phyloP scores from a whole-genome alignment of 2,797 vertebrate genomes.

The Chromobotia macracanthus region DNA sequence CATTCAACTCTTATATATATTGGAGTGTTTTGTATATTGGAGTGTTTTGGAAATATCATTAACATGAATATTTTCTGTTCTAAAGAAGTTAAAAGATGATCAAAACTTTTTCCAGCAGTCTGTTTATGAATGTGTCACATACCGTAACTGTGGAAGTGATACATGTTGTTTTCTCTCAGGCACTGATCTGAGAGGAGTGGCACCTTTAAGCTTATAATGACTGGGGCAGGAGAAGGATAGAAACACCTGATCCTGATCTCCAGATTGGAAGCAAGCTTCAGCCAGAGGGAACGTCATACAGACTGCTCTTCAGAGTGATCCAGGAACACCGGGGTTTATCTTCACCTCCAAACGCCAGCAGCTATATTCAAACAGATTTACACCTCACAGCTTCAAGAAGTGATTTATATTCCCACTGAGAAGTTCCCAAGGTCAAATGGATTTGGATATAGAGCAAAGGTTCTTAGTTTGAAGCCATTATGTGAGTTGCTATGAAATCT shows the following conservation, averaged over 20 bases:
- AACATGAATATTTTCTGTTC: too few relatives aligned
- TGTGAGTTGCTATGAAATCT: neutral
- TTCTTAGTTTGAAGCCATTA: neutral
- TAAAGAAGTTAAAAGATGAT: neutral
- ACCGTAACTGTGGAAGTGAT: conserved; percentile 2
- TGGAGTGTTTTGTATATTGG: too few relatives aligned
- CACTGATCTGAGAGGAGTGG: conserved; percentile 29
- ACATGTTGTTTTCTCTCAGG: conserved; percentile 18
- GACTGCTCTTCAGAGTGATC: conserved; percentile 39
- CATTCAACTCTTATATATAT: neutral
- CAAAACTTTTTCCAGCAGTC: neutral
- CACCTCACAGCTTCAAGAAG: conserved; percentile 21
- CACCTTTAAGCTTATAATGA: conserved; percentile 39
- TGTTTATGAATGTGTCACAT: neutral
- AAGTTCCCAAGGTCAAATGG: neutral
- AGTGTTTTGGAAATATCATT: neutral
- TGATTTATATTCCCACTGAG: conserved; percentile 20
- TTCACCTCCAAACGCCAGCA: conserved; percentile 33
- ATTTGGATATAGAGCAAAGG: neutral
- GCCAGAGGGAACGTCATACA: conserved; percentile 41
- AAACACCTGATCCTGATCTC: conserved; percentile 37
- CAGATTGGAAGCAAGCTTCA: conserved; percentile 23
- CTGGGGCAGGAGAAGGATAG: neutral
- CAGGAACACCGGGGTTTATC: conserved; percentile 41
- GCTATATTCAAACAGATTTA: conserved; percentile 30